phyloP scores from a whole-genome alignment of 2,113 vertebrate species.

The Potamarius usumacintae region DNA sequence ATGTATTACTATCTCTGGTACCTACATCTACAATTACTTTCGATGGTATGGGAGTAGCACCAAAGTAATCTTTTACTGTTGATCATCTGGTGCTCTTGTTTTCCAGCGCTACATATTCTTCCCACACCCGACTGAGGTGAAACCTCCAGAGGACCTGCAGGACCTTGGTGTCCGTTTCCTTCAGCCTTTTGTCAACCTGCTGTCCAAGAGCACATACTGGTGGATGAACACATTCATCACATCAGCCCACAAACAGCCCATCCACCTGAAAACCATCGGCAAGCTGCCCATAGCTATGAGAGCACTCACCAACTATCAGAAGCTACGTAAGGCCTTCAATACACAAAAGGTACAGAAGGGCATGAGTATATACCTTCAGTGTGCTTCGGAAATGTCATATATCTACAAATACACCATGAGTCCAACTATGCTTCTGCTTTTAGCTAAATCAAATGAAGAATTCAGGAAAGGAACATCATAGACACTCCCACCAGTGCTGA shows the following conservation, averaged over 20 bases:
- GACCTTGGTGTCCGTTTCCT: conserved; percentile 93
- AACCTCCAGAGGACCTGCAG: conserved; percentile 96
- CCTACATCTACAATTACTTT: neutral
- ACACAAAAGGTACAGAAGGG: conserved; percentile 78
- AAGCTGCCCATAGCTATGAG: conserved; percentile 96
- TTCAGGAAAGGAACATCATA: no score
- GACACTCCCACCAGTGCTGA: neutral
- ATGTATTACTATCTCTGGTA: neutral
- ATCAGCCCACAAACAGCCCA: conserved; percentile 90
- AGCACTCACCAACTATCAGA: conserved; percentile 90
- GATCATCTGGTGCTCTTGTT: neutral
- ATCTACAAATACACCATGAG: neutral
- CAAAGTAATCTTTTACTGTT: neutral
- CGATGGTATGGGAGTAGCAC: neutral
- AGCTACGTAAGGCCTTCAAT: conserved; percentile 83
- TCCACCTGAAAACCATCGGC: conserved; percentile 93
- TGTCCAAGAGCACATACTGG: conserved; percentile 98
- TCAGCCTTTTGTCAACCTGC: conserved; percentile 94
- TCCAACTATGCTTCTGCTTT: no score
- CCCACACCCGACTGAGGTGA: conserved; percentile 85
- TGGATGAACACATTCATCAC: conserved; percentile 99
- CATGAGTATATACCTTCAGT: no score
- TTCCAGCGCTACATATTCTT: conserved; percentile 93
- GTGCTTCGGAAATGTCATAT: neutral
- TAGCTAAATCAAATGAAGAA: no score